phyloP scores from a whole-genome alignment of 2,888 invertebrate genomes.

The Hypomecis atomaria region DNA sequence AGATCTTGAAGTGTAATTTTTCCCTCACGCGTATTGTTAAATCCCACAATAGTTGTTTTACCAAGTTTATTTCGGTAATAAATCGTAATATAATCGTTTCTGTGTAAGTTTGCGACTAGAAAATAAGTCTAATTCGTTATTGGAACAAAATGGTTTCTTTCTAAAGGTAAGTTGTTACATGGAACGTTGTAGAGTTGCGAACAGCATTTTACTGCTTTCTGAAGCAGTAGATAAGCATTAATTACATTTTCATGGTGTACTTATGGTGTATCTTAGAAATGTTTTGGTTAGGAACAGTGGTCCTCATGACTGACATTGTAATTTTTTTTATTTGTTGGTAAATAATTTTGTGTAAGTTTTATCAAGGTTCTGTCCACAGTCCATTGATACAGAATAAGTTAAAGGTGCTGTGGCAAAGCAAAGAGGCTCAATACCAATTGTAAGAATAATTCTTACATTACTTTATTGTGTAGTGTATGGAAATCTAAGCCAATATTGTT shows the following conservation, averaged over 20 bases:
- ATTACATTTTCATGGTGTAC: conserved; percentile 39
- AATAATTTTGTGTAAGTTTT: not conserved
- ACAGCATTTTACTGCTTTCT: conserved; percentile 40
- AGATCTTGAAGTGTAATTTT: conserved; percentile 39
- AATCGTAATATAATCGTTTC: conserved; percentile 58
- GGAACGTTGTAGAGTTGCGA: conserved; percentile 26
- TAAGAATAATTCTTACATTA: not conserved
- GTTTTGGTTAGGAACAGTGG: conserved; percentile 23
- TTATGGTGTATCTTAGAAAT: conserved; percentile 9
- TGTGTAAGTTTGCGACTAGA: conserved; percentile 56
- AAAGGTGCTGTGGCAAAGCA: not conserved
- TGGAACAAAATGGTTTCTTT: conserved; percentile 46
- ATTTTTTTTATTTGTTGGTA: conserved; percentile 10
- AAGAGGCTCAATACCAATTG: too few species aligned
- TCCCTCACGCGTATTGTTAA: conserved; percentile 45
- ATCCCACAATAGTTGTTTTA: conserved; percentile 48
- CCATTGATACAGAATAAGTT: conserved; percentile 5
- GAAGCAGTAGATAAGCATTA: conserved; percentile 40
- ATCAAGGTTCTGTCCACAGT: not conserved
- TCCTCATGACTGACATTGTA: conserved; percentile 18
- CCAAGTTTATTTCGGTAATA: conserved; percentile 48
- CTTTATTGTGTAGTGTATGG: not conserved
- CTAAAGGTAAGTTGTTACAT: conserved; percentile 44
- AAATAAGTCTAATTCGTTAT: conserved; percentile 42
- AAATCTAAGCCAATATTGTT: too few species aligned